A percentile compares a stretch with the other conserved stretches of the same genome.
Evolutionary conservation across 2,113 vertebrate species (phyloP).

Genomic region (Myotis lucifugus): DNA sequence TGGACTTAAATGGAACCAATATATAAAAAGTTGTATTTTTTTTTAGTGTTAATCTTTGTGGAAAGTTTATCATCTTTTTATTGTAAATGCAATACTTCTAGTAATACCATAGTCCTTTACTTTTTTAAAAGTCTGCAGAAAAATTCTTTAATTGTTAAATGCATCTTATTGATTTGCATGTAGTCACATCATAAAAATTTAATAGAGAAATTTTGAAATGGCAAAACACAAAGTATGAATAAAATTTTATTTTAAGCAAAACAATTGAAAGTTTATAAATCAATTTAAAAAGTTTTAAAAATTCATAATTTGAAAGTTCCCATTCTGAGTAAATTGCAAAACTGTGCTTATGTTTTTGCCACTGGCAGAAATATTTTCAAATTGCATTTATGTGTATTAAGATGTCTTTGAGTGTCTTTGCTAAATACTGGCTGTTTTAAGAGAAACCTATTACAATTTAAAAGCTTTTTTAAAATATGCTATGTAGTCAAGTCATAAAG

Average conservation of each 20-base stretch:
- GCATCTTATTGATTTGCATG: not conserved
- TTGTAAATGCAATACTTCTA: not conserved
- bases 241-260: not conserved
- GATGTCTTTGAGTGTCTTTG: not conserved
- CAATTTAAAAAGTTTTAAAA: not conserved
- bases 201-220: not conserved
- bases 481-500: not conserved
- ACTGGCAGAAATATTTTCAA: not conserved
- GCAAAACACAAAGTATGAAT: not conserved
- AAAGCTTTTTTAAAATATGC: slow-evolving; percentile 28
- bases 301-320: not conserved
- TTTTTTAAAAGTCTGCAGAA: not conserved
- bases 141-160: not conserved
- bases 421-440: not conserved
- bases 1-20: not conserved
- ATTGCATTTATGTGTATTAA: not conserved
- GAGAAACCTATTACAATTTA: slow-evolving; percentile 50
- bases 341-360: not conserved
- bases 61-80: not conserved
- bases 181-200: not conserved
- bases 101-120: not conserved
- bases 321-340: not conserved
- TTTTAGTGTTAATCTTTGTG: not conserved
- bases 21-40: not conserved
- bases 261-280: not conserved